Evolutionary conservation across 2,113 vertebrate genomes (phyloP), one percentile per base, ranked within the genome.

Genomic region (Sisor rabdophorus): DNA sequence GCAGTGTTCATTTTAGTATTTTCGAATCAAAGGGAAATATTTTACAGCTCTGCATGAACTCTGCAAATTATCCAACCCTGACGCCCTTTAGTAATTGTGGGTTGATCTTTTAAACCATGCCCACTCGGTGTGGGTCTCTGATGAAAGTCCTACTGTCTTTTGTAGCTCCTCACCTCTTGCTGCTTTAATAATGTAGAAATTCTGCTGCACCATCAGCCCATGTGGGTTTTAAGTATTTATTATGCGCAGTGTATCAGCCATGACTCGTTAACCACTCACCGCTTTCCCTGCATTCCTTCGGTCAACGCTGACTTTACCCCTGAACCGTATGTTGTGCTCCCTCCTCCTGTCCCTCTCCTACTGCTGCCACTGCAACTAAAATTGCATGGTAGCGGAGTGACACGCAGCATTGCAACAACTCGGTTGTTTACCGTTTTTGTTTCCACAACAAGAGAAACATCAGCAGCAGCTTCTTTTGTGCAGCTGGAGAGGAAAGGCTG

Each of bases 141-240:
- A 74, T 74, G 59, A 74, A 74, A 63, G 53, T 59, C 61, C 28
- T 74, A 59, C 52, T 68, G 71, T 73, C 71, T 68, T 79, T 55
- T 58, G 36, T 50, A 80, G 55, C 79, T 54, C 68, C 79, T 77
- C 73, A 65, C 73, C 56, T 76, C 79, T 80, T 60, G 71, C 72
- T 80, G 59, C 13, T 58, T 77, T 77, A 80, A 80, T 80, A 80
- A 76, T 75, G 73, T n/a, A 76, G 68, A 60, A 73, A 73, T 73
- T 24, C 26, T 1, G 56, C 9, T 0, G 60, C 15, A 17, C 63
- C 22, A 48, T 70, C 64, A 19, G 56, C 26, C 40, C 47, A 48
- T 55, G 28, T 59, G 40, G 67, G 54, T 22, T 70, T 75, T 63
- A 80, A 75, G 30, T 80, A 80, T 80, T 80, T 71, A 80, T 80